Conservation (phyloP, 1,140 invertebrate genomes). For the Hermatobates lingyangjiaoensis region DNA sequence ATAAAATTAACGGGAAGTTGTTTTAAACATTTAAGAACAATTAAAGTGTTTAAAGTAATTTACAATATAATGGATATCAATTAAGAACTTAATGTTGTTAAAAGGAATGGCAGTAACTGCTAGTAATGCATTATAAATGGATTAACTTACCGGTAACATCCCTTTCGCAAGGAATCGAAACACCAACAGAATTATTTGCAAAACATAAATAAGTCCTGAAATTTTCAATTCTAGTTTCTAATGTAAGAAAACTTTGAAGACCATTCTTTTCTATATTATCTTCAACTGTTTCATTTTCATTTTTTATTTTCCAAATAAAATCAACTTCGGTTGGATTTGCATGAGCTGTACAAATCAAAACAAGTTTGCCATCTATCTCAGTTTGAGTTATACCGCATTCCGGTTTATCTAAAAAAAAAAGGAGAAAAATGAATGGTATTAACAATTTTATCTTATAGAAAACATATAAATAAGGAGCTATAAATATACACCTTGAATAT, state of each 20-base stretch:
- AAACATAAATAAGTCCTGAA: conserved; percentile 65
- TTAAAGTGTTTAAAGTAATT: too few species aligned
- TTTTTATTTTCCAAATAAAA: conserved; percentile 67
- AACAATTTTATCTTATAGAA: too few species aligned
- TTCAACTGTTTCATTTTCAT: conserved; percentile 56
- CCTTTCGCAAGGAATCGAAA: conserved; percentile 50
- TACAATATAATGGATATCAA: too few species aligned
- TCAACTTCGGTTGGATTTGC: conserved; percentile 66
- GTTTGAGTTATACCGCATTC: conserved; percentile 58
- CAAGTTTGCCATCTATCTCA: conserved; percentile 47
- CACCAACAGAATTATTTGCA: conserved; percentile 63
- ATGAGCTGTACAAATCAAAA: conserved; percentile 55
- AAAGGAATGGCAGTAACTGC: too few species aligned
- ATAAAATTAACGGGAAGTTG: too few species aligned
- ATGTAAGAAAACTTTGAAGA: conserved; percentile 38
- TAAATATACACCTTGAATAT: too few species aligned
- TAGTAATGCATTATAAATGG: neutral
- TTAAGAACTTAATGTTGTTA: too few species aligned
- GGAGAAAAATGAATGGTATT: neutral
- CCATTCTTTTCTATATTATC: conserved; percentile 31
- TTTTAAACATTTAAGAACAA: too few species aligned
- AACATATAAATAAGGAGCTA: too few species aligned
- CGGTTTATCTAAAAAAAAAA: conserved; percentile 44
- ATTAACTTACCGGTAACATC: conserved; percentile 47
- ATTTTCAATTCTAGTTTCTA: conserved; percentile 41